Evolutionary conservation across 2,113 vertebrate genomes (phyloP), one percentile per base, ranked within the genome.

Genomic region (Polypterus bichir): DNA sequence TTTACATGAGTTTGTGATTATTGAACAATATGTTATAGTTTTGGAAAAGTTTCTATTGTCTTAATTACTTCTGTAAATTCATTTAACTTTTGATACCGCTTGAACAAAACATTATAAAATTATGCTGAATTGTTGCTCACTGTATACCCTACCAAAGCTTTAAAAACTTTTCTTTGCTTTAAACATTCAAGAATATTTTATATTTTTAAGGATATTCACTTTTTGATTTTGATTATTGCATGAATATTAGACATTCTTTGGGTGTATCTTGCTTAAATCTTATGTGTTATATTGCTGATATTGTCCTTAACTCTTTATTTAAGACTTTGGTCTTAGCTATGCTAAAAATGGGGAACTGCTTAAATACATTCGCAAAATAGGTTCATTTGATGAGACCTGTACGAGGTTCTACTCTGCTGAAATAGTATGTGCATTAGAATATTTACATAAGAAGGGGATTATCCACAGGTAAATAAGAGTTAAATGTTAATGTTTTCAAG

Each of bases 331-430:
- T 65, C 91, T 99, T 70, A 99, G 95, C 78, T 99, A 97, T 65
- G 96, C 96, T 74, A 99, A 99, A 81, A 99, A 99, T 0, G 96
- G 96, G 67, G 96, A 99, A 72, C 84, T 99, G 46, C 86, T 99
- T 60, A 99, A 99, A 77, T 99, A 99, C 76, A 99, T 99, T 80
- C 95, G 96, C 69, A 99, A 99, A 86, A 98, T 98, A 6, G 94
- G 96, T 70, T 99, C 96, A 2, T 99, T 99, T 65, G 95, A 99
- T 77, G 96, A 99, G 84, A 97, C 92, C 54, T 99, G 96, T 76
- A 99, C 95, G 60, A 87, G 96, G 62, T 99, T 99, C 83, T 99
- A 99, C 75, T 92, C 95, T 0, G 94, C 95, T 55, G 94, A 99
- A 89, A 93, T 95, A 67, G 95, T 99, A 70, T 90, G 87, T 72